These are phyloP conservation scores for Dolichallabes microphthalmus DNA, from an alignment of 2,113 vertebrate species.

Conservation along the genomic window DNA sequence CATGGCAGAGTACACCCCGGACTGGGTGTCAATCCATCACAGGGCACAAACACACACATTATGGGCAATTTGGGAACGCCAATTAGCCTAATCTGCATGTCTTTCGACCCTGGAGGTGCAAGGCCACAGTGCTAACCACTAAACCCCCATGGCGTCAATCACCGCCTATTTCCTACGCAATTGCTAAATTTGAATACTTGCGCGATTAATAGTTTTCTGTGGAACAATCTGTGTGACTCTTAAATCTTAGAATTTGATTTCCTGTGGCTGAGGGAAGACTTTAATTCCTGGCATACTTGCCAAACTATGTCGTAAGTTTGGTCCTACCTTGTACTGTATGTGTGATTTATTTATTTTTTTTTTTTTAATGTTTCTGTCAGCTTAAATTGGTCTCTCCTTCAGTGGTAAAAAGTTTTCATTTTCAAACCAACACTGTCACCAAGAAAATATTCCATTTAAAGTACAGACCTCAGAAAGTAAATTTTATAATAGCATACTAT, in stretches of 20 bases:
- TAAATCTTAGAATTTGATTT: not conserved
- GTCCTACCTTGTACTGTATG: too few species aligned
- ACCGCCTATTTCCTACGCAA: too few species aligned
- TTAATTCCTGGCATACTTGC: not conserved
- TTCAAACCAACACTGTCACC: not conserved
- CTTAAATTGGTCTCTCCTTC: not conserved
- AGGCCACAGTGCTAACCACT: too few species aligned
- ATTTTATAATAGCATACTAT: constrained; percentile 7
- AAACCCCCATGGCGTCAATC: too few species aligned
- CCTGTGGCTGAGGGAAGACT: not conserved
- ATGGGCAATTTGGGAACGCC: too few species aligned
- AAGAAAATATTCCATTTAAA: not conserved
- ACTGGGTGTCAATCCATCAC: too few species aligned
- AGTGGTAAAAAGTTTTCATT: not conserved
- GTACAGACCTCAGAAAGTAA: not conserved
- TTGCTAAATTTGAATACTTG: not conserved
- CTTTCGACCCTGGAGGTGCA: too few species aligned
- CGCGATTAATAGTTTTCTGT: not conserved
- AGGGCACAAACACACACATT: too few species aligned
- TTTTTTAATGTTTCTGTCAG: too few species aligned
- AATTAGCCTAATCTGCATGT: too few species aligned
- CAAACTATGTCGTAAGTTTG: not conserved
- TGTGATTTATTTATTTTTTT: not conserved
- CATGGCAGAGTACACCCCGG: too few species aligned
- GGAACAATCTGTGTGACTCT: not conserved